phyloP scores from a whole-genome alignment of 2,797 vertebrate genomes.

The Lepilemur ruficaudatus region DNA sequence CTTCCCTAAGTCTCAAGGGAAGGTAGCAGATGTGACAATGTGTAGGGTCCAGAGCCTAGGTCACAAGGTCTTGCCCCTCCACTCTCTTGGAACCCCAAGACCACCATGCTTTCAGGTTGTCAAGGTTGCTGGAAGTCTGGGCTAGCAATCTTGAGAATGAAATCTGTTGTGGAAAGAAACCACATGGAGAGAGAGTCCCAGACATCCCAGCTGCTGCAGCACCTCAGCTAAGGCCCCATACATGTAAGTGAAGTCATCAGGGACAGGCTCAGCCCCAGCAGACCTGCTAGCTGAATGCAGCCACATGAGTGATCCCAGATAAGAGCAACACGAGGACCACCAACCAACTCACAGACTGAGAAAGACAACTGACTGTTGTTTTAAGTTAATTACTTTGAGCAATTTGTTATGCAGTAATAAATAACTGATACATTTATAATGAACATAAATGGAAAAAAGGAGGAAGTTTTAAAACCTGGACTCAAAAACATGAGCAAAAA shows the following conservation, averaged over 20 bases:
- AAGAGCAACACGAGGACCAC: accelerated
- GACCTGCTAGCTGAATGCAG: not conserved
- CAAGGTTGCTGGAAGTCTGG: not conserved
- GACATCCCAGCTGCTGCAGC: not conserved
- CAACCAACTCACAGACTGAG: accelerated
- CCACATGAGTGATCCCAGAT: not conserved
- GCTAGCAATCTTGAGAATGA: not conserved
- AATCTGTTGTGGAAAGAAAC: not conserved
- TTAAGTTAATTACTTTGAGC: too few species aligned
- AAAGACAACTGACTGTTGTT: too few species aligned
- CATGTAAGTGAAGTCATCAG: too few species aligned
- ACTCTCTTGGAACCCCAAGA: not conserved
- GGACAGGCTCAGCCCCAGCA: not conserved
- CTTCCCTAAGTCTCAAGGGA: not conserved
- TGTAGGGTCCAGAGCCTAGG: not conserved
- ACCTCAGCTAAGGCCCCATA: not conserved
- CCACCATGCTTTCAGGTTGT: not conserved
- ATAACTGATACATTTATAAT: not conserved
- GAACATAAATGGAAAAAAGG: not conserved
- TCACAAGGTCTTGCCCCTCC: not conserved
- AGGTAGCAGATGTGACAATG: not conserved
- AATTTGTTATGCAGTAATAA: not conserved
- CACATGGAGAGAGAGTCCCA: not conserved
- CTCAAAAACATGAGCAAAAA: not conserved
- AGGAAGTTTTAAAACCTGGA: not conserved